Evolutionary conservation across 37 sponge, comb jelly and placozoan genomes (phyloP).

Genomic region (Dysidea cf. avara): DNA sequence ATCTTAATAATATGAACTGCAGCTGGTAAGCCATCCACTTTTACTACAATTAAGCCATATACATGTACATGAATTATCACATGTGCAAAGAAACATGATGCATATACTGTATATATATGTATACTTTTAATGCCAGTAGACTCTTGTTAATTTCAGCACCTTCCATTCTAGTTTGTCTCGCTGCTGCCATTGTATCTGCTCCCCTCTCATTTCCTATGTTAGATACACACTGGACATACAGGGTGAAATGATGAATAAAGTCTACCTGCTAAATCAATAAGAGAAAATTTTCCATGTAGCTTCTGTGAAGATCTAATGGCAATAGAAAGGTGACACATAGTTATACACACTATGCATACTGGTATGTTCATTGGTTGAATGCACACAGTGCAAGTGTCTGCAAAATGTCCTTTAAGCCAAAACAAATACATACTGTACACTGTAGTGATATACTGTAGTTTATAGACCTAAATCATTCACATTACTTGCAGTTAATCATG

Average conservation of each 20-base stretch:
- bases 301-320: constrained; percentile 10
- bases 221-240: too few species aligned
- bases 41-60: background rate
- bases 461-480: too few species aligned
- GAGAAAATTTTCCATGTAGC: constrained; percentile 96
- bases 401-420: too few species aligned
- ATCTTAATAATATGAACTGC: background rate
- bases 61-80: background rate
- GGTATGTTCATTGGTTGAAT: too few species aligned
- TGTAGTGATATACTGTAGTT: too few species aligned
- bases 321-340: background rate
- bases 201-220: constrained; percentile 92
- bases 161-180: constrained; percentile 94
- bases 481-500: background rate
- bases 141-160: constrained; percentile 99
- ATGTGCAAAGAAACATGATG: constrained; percentile 2
- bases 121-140: constrained; percentile 93
- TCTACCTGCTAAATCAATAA: constrained; percentile 93
- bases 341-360: too few species aligned
- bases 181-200: constrained; percentile 91
- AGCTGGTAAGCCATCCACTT: background rate
- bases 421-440: too few species aligned
- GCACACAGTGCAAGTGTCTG: too few species aligned
- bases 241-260: too few species aligned
- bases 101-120: too few species aligned